A percentile compares a stretch with the other conserved stretches of the same genome.
phyloP scores from a whole-genome alignment of 2,888 invertebrate species.

The Amphipoea lucens region DNA sequence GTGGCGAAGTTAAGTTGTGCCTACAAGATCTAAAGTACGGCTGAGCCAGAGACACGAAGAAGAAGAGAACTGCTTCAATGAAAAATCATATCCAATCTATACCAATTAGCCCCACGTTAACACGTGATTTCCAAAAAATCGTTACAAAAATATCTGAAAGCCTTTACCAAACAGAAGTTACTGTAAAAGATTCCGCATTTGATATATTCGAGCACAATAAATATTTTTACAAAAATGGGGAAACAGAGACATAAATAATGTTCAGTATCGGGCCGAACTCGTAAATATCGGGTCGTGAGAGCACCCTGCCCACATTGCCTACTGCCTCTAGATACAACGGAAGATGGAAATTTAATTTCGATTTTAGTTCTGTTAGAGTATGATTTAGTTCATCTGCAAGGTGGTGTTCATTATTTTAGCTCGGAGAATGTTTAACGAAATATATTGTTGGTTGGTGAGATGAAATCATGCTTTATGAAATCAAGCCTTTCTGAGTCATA shows the following conservation, averaged over 20 bases:
- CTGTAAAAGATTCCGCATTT: constrained; percentile 62
- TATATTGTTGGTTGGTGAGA: constrained; percentile 4
- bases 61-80: not conserved
- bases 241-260: constrained; percentile 87
- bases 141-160: constrained; percentile 20
- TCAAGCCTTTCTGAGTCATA: not conserved
- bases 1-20: not conserved
- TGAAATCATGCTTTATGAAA: not conserved
- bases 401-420: constrained; percentile 36
- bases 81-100: not conserved
- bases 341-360: constrained; percentile 64
- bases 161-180: constrained; percentile 65
- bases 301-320: constrained; percentile 73
- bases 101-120: not conserved
- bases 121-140: constrained; percentile 2
- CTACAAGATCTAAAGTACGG: too few species aligned
- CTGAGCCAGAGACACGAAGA: not conserved
- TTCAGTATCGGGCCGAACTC: constrained; percentile 78
- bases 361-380: constrained; percentile 57
- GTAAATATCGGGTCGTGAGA: constrained; percentile 85
- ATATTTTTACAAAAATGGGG: constrained; percentile 76
- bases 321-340: constrained; percentile 60
- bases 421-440: constrained; percentile 18
- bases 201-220: constrained; percentile 69
- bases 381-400: constrained; percentile 37